Conservation (phyloP, 2,113 vertebrate species). For the Crotalus viridis region DNA sequence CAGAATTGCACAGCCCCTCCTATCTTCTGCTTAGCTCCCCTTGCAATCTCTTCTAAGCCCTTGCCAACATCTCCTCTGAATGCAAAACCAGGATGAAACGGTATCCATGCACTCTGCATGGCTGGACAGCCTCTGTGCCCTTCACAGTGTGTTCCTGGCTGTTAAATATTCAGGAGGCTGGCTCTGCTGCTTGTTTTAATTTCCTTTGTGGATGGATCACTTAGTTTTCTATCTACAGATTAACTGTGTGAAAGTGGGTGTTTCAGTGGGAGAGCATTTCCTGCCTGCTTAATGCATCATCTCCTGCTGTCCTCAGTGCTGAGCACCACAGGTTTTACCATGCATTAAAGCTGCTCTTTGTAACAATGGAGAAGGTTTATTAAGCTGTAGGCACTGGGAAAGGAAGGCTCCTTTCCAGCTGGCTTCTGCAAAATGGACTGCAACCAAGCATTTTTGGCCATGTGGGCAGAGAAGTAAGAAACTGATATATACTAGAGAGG, state of each 20-base stretch:
- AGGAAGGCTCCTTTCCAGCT: slow-evolving; percentile 11
- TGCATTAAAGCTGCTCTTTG: slow-evolving; percentile 17
- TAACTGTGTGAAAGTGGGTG: slow-evolving; percentile 31
- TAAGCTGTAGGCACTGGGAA: slow-evolving; percentile 14
- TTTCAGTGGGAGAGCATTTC: slow-evolving; percentile 29
- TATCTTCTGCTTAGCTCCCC: neutral
- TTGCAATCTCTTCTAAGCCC: neutral
- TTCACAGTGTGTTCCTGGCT: slow-evolving; percentile 27
- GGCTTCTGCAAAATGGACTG: neutral
- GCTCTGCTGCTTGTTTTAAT: slow-evolving; percentile 26
- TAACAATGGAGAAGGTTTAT: slow-evolving; percentile 21
- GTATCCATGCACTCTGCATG: neutral
- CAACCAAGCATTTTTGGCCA: neutral
- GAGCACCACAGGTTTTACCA: neutral
- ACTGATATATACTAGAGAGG: neutral
- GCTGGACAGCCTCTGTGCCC: slow-evolving; percentile 13
- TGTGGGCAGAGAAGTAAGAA: neutral
- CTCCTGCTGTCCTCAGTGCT: slow-evolving; percentile 11
- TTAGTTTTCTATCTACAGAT: slow-evolving; percentile 31
- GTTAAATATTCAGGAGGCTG: slow-evolving; percentile 28
- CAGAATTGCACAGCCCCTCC: neutral
- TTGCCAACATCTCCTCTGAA: neutral
- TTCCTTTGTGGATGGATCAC: slow-evolving; percentile 32
- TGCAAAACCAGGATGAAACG: neutral
- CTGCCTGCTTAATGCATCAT: slow-evolving; percentile 35